A percentile compares a stretch with the other conserved stretches of the same genome.
phyloP scores from a whole-genome alignment of 2,797 vertebrate species.

The Orientallactaga sibirica region DNA sequence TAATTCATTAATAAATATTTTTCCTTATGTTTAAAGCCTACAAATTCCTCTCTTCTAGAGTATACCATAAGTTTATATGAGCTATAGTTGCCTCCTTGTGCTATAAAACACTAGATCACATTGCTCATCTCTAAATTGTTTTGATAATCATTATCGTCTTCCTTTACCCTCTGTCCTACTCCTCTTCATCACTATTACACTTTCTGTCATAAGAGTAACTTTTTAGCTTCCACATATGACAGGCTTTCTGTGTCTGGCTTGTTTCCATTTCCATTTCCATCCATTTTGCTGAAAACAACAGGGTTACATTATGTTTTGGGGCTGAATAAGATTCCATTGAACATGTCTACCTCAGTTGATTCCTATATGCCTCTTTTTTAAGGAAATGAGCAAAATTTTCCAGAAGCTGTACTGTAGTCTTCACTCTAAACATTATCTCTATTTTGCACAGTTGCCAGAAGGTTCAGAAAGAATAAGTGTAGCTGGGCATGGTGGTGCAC shows the following conservation, averaged over 20 bases:
- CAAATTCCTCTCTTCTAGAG: not conserved
- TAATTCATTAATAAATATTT: not conserved
- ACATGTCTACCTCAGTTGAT: not conserved
- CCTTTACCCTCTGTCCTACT: not conserved
- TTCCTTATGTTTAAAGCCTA: not conserved
- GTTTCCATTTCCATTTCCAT: not conserved
- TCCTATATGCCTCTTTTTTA: not conserved
- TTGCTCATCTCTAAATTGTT: not conserved
- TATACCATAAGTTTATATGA: not conserved
- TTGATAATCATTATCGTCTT: not conserved
- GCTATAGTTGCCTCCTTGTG: not conserved
- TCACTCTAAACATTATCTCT: slow-evolving; percentile 24
- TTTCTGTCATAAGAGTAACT: not conserved
- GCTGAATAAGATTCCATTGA: not conserved
- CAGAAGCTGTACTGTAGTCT: not conserved
- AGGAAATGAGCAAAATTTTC: not conserved
- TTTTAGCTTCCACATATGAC: not conserved
- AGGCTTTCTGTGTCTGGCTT: not conserved
- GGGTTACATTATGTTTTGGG: not conserved
- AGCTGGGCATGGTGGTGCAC: too few relatives aligned
- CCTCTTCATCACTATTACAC: not conserved
- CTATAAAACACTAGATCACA: not conserved
- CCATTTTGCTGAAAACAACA: not conserved
- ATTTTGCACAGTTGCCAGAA: not conserved
- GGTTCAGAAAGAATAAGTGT: not conserved